Evolutionary conservation across 2,797 vertebrate species (phyloP).

Genomic region (Australoheros facetus): DNA sequence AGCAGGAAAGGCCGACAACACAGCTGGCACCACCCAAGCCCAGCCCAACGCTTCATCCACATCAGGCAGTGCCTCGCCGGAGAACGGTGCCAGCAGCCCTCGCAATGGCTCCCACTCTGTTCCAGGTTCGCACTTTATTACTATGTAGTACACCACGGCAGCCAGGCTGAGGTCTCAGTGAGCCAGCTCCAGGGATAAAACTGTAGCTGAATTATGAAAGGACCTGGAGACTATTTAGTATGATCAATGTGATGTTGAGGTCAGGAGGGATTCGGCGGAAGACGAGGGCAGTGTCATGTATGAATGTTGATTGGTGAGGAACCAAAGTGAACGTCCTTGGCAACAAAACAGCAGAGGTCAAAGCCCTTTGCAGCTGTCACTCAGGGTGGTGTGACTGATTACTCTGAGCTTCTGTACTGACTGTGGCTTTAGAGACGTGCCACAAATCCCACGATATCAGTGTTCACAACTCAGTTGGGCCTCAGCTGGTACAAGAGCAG

Average conservation of each 20-base stretch:
- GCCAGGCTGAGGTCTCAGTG: slow-evolving; percentile 6
- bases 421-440: slow-evolving; percentile 11
- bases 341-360: slow-evolving; percentile 50
- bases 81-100: slow-evolving; percentile 75
- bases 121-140: slow-evolving; percentile 71
- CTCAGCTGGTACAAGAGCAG: slow-evolving; percentile 33
- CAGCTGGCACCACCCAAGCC: slow-evolving; percentile 70
- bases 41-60: slow-evolving; percentile 65
- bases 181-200: slow-evolving; percentile 12
- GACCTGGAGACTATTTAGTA: slow-evolving; percentile 34
- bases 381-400: slow-evolving; percentile 33
- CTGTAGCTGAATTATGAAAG: slow-evolving; percentile 6
- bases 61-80: slow-evolving; percentile 79
- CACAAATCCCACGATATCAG: neutral
- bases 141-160: slow-evolving; percentile 4
- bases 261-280: slow-evolving; percentile 30
- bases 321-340: slow-evolving; percentile 22
- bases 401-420: slow-evolving; percentile 31
- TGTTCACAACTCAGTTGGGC: slow-evolving; percentile 7
- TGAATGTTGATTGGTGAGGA: slow-evolving; percentile 35
- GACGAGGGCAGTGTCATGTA: slow-evolving; percentile 22
- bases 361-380: slow-evolving; percentile 35
- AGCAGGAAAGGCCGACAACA: slow-evolving; percentile 68
- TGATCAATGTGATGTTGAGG: slow-evolving; percentile 25
- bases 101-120: slow-evolving; percentile 65